phyloP scores from a whole-genome alignment of 2,888 invertebrate genomes.

The Drosophila meridiana region DNA sequence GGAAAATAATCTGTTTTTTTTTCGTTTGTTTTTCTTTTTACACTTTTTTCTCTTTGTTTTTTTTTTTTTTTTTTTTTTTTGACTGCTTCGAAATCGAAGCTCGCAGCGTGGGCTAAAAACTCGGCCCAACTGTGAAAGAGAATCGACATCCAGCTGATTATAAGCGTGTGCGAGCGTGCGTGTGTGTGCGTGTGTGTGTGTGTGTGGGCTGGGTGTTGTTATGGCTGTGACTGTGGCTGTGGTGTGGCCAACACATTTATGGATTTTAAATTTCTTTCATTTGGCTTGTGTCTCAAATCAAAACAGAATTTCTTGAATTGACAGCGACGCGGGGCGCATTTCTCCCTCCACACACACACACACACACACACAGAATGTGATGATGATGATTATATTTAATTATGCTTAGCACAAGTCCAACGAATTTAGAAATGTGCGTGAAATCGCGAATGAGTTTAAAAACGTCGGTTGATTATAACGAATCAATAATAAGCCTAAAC shows the following conservation, averaged over 20 bases:
- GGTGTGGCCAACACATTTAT: constrained; percentile 59
- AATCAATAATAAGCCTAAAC: constrained; percentile 44
- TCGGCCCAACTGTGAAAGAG: constrained; percentile 53
- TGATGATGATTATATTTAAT: constrained; percentile 62
- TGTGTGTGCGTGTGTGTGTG: constrained; percentile 15
- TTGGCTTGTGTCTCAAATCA: constrained; percentile 78
- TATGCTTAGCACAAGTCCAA: constrained; percentile 71
- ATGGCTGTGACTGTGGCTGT: constrained; percentile 1
- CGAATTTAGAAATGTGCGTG: constrained; percentile 40
- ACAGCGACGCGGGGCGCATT: constrained; percentile 61
- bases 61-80: constrained; percentile 8
- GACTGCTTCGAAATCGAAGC: constrained; percentile 38
- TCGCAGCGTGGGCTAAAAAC: constrained; percentile 63
- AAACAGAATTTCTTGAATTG: constrained; percentile 67
- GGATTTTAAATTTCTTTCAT: constrained; percentile 48
- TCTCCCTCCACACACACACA: neutral
- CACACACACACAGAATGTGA: too few species aligned
- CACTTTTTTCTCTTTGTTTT: constrained; percentile 11
- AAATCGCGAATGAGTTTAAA: constrained; percentile 53
- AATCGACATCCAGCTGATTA: constrained; percentile 51
- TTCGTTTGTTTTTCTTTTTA: constrained; percentile 16
- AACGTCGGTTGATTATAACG: constrained; percentile 37
- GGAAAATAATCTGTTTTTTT: constrained; percentile 33
- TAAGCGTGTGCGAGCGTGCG: constrained; percentile 6
- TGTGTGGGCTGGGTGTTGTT: constrained; percentile 42